phyloP scores from a whole-genome alignment of 2,113 vertebrate genomes.

The Vulpes vulpes region DNA sequence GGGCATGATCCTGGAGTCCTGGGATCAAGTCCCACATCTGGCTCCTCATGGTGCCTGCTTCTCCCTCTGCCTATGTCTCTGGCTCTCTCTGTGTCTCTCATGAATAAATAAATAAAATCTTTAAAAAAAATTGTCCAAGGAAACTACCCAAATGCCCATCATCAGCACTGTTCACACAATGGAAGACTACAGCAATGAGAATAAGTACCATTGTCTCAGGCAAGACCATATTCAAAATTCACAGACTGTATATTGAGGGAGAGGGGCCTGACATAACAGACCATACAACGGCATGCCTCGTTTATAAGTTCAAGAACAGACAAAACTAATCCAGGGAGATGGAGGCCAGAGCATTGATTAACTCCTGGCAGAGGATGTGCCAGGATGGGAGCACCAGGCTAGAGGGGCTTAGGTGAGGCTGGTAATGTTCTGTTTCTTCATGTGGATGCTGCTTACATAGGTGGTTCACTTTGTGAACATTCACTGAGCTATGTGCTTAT shows the following conservation, averaged over 20 bases:
- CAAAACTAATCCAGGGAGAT: not conserved
- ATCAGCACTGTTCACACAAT: not conserved
- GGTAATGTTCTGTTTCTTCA: not conserved
- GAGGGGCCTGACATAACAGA: not conserved
- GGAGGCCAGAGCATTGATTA: too few species aligned
- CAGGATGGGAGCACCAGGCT: rapidly evolving
- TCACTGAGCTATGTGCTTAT: rapidly evolving
- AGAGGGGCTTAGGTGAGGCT: not conserved
- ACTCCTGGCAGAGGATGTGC: not conserved
- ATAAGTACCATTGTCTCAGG: not conserved
- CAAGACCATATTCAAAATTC: not conserved
- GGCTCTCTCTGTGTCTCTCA: too few species aligned
- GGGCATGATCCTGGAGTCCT: too few species aligned
- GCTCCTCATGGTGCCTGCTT: too few species aligned
- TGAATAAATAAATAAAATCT: too few species aligned
- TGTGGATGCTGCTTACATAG: rapidly evolving
- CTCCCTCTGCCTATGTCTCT: too few species aligned
- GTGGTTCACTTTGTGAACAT: not conserved
- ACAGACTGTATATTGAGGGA: not conserved
- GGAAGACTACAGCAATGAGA: not conserved
- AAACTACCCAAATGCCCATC: not conserved
- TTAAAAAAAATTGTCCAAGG: not conserved
- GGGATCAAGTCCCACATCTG: too few species aligned
- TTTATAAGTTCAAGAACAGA: not conserved
- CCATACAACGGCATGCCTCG: not conserved